A percentile compares a stretch with the other conserved stretches of the same genome.
Evolutionary conservation across 2,797 vertebrate genomes (phyloP).

Genomic region (Nothura maculosa): DNA sequence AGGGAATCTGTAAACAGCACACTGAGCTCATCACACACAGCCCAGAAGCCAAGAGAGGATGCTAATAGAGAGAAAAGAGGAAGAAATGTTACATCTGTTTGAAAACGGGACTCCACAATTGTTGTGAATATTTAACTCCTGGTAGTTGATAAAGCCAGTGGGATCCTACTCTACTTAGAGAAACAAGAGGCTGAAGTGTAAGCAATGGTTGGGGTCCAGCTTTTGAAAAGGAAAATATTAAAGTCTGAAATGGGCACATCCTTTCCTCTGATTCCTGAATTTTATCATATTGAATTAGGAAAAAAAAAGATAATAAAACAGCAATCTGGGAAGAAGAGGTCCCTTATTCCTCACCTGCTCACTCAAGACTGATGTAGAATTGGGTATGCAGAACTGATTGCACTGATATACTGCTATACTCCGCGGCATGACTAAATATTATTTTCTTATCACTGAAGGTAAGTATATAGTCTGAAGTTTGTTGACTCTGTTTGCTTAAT

Average conservation of each 20-base stretch:
- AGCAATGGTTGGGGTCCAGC: background rate
- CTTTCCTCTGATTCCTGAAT: background rate
- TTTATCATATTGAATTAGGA: background rate
- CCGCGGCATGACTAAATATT: too few relatives aligned
- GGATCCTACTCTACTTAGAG: background rate
- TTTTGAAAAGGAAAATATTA: background rate
- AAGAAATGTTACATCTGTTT: background rate
- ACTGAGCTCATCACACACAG: background rate
- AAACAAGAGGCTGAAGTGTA: background rate
- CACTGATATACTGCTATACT: too few relatives aligned
- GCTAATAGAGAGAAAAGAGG: background rate
- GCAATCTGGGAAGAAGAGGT: background rate
- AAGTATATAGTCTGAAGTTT: too few relatives aligned
- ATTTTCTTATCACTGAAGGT: too few relatives aligned
- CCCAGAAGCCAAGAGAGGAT: background rate
- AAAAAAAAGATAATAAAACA: background rate
- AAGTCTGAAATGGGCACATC: background rate
- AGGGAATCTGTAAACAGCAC: background rate
- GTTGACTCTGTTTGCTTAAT: too few relatives aligned
- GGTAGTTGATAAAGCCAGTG: background rate
- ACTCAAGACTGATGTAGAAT: background rate
- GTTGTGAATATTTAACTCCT: background rate
- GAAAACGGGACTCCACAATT: background rate
- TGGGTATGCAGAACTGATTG: too few relatives aligned
- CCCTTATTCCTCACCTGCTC: rapidly evolving